A percentile compares a stretch with the other conserved stretches of the same genome.
These are phyloP conservation scores for Tragulus kanchil DNA, from an alignment of 2,113 vertebrate species.

Conservation along the genomic window DNA sequence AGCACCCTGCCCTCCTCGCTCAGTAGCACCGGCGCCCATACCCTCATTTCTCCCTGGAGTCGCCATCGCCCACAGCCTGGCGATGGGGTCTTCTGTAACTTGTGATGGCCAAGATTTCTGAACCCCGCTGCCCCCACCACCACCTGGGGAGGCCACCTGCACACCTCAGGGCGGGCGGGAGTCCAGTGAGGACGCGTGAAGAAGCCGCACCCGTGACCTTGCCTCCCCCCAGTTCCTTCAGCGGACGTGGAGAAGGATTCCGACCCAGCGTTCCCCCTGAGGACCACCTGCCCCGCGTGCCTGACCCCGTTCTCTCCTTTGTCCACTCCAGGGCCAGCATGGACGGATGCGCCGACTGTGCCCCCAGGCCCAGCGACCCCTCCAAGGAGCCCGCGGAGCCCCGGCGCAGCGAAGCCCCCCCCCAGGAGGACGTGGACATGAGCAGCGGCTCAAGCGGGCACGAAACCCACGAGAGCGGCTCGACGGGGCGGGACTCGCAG, in stretches of 20 bases:
- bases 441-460: conserved; percentile 92
- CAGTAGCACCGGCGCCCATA: accelerated
- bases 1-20: accelerated
- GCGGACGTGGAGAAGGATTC: accelerated
- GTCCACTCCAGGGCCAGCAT: conserved; percentile 86
- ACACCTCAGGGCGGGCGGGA: accelerated
- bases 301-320: conserved; percentile 66
- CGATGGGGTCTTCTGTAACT: background rate
- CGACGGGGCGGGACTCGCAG: conserved; percentile 89
- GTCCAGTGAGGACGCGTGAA: background rate
- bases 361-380: conserved; percentile 81
- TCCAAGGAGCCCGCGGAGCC: conserved; percentile 86
- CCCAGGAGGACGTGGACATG: conserved; percentile 95
- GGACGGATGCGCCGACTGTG: conserved; percentile 88
- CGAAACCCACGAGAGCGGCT: conserved; percentile 88
- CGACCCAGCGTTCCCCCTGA: accelerated
- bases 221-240: accelerated
- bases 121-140: accelerated
- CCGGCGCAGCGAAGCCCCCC: conserved; percentile 76
- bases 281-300: background rate
- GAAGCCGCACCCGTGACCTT: accelerated
- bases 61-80: accelerated
- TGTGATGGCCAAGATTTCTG: background rate
- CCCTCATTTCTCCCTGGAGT: background rate
- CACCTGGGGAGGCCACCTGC: background rate